These are phyloP conservation scores for Orycteropus afer DNA, from an alignment of 2,113 vertebrate genomes.

Conservation along the genomic window DNA sequence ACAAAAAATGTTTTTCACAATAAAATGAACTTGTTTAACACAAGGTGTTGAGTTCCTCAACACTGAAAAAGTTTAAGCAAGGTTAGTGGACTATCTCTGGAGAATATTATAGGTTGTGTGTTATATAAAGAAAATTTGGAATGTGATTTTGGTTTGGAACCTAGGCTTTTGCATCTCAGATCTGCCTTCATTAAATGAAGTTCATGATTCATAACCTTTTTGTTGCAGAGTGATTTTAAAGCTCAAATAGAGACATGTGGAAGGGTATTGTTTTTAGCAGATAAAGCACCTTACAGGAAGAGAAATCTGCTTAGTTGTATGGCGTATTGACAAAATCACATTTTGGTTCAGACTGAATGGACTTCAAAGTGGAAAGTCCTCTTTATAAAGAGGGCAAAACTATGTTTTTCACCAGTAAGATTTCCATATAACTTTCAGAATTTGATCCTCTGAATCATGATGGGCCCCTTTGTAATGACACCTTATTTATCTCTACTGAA, in stretches of 20 bases:
- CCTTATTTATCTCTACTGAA: background rate
- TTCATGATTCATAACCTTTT: background rate
- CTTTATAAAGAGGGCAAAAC: background rate
- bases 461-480: background rate
- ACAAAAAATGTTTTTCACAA: background rate
- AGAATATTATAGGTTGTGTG: background rate
- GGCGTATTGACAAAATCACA: background rate
- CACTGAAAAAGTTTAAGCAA: background rate
- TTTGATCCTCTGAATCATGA: background rate
- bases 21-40: background rate
- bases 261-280: background rate
- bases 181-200: background rate
- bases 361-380: background rate
- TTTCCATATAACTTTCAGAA: background rate
- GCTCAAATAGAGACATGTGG: background rate
- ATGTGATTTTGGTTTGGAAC: background rate
- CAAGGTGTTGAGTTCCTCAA: background rate
- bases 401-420: too few relatives aligned
- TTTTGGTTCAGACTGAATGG: background rate
- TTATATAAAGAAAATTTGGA: background rate
- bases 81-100: too few relatives aligned
- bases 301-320: background rate
- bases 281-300: background rate
- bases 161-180: background rate
- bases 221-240: background rate